Conservation (phyloP, 2,113 vertebrate species). For the Copsychus sechellarum region DNA sequence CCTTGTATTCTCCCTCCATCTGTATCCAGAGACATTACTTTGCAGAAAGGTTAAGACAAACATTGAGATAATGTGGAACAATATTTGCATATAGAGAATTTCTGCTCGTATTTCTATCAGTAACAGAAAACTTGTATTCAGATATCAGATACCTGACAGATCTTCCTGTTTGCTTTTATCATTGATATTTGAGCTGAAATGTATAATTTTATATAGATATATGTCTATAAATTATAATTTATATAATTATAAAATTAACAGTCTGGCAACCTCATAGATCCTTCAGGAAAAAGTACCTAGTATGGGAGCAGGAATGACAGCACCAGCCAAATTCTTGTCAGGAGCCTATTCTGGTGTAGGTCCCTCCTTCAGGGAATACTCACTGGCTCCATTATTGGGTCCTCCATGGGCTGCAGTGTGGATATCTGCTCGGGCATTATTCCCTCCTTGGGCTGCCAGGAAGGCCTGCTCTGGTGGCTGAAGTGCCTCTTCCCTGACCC, state of each 20-base stretch:
- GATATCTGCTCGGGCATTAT: background rate
- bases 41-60: background rate
- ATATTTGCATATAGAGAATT: background rate
- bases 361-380: background rate
- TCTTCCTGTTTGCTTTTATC: background rate
- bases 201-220: background rate
- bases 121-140: background rate
- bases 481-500: fast-evolving
- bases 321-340: background rate
- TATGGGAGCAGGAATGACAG: background rate
- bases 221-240: too few species aligned
- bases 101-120: background rate
- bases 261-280: background rate
- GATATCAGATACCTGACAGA: background rate
- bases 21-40: background rate
- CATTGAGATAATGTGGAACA: background rate
- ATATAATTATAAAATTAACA: background rate
- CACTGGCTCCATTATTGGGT: background rate
- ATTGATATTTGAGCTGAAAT: background rate
- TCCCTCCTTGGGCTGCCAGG: background rate
- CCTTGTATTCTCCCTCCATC: background rate
- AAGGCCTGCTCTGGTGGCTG: fast-evolving
- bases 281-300: background rate
- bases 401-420: background rate
- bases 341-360: fast-evolving